phyloP scores from a whole-genome alignment of 2,888 invertebrate genomes.

The Drosophila anomalata region DNA sequence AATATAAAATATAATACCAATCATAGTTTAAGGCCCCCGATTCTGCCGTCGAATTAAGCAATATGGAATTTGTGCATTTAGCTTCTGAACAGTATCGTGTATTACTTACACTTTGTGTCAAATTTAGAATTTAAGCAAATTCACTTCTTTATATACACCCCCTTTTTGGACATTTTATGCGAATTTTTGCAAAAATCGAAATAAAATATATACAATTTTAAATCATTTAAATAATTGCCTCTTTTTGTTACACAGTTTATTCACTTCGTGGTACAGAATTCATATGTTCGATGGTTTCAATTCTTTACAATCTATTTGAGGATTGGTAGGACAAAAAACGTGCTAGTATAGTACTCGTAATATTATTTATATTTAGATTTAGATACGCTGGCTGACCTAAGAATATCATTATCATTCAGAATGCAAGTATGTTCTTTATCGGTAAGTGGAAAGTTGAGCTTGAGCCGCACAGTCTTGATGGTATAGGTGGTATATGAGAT shows the following conservation, averaged over 20 bases:
- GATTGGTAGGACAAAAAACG: slow-evolving; percentile 39
- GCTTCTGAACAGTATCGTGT: neutral
- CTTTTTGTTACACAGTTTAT: slow-evolving; percentile 39
- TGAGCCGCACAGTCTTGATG: slow-evolving; percentile 44
- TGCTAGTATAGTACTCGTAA: slow-evolving; percentile 36
- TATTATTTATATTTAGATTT: slow-evolving; percentile 54
- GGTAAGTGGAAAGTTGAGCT: slow-evolving; percentile 44
- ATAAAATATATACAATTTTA: slow-evolving; percentile 2
- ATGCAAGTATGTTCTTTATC: slow-evolving; percentile 25
- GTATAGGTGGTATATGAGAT: neutral
- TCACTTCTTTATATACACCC: slow-evolving; percentile 18
- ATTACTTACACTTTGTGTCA: slow-evolving; percentile 21
- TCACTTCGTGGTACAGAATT: slow-evolving; percentile 43
- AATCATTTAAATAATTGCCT: neutral
- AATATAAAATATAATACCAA: slow-evolving; percentile 38
- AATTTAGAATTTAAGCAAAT: slow-evolving; percentile 23
- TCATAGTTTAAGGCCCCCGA: slow-evolving; percentile 48
- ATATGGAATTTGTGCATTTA: slow-evolving; percentile 30
- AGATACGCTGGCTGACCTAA: slow-evolving; percentile 55
- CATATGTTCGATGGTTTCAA: slow-evolving; percentile 39
- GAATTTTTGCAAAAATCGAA: slow-evolving; percentile 32
- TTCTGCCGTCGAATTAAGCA: slow-evolving; percentile 35
- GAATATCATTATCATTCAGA: slow-evolving; percentile 24
- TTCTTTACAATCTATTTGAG: slow-evolving; percentile 31
- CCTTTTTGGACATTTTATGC: slow-evolving; percentile 32